Evolutionary conservation across 2,113 vertebrate species (phyloP).

Genomic region (Ciconia maguari): DNA sequence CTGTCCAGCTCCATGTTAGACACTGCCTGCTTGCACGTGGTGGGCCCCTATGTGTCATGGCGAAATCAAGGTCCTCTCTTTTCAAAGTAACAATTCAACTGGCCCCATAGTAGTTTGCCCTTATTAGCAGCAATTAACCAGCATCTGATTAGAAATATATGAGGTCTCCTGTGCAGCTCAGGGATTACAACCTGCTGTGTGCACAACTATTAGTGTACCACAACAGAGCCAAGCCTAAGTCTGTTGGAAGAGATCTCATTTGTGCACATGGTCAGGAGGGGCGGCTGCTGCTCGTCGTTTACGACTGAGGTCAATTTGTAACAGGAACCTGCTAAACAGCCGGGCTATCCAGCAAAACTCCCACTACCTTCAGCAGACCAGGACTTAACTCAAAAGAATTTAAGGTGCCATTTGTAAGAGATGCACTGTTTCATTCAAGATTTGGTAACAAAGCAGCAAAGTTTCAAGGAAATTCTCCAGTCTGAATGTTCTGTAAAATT

Average conservation of each 20-base stretch:
- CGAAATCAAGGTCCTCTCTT: neutral
- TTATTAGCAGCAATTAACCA: neutral
- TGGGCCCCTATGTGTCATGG: accelerated
- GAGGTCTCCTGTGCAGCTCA: neutral
- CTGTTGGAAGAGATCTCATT: neutral
- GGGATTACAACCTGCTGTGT: neutral
- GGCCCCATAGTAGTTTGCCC: neutral
- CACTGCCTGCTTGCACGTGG: neutral
- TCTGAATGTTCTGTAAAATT: neutral
- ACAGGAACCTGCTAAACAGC: neutral
- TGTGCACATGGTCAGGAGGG: neutral
- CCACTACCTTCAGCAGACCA: neutral
- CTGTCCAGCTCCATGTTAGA: neutral
- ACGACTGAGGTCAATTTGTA: neutral
- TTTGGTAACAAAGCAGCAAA: neutral
- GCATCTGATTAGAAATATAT: neutral
- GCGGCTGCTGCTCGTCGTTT: neutral
- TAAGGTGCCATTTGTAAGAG: neutral
- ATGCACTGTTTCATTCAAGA: neutral
- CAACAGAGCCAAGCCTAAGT: accelerated
- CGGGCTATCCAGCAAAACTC: neutral
- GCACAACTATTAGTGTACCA: accelerated
- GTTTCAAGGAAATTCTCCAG: neutral
- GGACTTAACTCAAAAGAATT: neutral
- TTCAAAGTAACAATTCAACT: neutral